Evolutionary conservation across 2,888 invertebrate genomes (phyloP).

Genomic region (Chirona hameri): DNA sequence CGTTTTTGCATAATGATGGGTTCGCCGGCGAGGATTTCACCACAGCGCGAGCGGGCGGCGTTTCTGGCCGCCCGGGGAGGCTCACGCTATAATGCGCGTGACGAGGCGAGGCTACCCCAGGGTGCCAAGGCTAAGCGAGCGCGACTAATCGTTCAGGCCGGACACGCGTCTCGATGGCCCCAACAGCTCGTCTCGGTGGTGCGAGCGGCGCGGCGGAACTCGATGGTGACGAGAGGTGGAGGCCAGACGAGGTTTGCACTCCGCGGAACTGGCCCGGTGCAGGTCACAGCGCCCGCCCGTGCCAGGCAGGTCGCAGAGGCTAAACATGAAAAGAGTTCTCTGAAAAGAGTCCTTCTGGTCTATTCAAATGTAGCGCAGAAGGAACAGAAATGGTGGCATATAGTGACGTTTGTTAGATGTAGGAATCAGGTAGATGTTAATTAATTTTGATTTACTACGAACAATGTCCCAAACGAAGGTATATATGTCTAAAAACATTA

Average conservation of each 20-base stretch:
- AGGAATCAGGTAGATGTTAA: too few relatives aligned
- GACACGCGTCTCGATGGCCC: neutral
- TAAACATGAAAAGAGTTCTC: too few relatives aligned
- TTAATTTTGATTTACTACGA: too few relatives aligned
- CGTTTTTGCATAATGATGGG: slow-evolving; percentile 26
- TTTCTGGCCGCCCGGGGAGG: neutral
- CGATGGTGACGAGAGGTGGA: neutral
- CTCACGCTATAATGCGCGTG: slow-evolving; percentile 22
- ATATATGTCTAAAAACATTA: too few relatives aligned
- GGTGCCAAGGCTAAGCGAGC: neutral
- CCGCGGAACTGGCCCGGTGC: neutral
- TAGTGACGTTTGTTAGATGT: too few relatives aligned
- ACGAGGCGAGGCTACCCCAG: neutral
- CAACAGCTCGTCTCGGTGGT: neutral
- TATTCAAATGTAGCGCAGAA: too few relatives aligned
- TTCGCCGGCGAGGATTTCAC: slow-evolving; percentile 12
- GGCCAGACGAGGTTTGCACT: neutral
- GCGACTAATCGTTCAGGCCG: neutral
- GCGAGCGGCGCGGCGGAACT: neutral
- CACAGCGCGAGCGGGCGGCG: neutral
- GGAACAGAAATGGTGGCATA: too few relatives aligned
- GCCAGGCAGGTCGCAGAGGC: too few relatives aligned
- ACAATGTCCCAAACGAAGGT: too few relatives aligned
- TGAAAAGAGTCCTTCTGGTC: too few relatives aligned
- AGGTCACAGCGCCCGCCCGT: too few relatives aligned